A percentile compares a stretch with the other conserved stretches of the same genome.
Conservation (phyloP, 2,888 invertebrate species). For the Microdon myrmicae region DNA sequence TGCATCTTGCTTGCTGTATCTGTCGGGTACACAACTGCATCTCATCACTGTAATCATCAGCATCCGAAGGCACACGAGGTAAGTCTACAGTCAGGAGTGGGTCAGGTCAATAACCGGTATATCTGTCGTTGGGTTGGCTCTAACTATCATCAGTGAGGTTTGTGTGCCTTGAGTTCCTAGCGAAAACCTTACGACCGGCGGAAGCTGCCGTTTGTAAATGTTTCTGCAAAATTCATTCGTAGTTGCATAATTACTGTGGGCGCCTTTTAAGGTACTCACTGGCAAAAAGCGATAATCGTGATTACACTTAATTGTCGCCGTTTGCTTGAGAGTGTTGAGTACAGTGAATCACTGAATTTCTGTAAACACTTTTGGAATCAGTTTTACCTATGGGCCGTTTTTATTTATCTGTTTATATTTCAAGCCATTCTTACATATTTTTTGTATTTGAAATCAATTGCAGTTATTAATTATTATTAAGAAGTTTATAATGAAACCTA, state of each 20-base stretch:
- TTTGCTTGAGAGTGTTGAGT: constrained; percentile 4
- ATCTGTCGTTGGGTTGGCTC: constrained; percentile 14
- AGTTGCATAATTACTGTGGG: constrained; percentile 32
- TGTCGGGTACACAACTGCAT: constrained; percentile 31
- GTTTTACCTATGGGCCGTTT: no score
- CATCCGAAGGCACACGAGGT: constrained; percentile 78
- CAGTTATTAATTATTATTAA: no score
- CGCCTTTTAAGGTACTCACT: constrained; percentile 29
- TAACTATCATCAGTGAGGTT: background rate
- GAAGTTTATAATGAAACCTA: no score
- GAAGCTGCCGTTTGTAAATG: constrained; percentile 11
- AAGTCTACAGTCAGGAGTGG: constrained; percentile 53
- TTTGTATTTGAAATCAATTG: no score
- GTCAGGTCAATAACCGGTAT: constrained; percentile 42
- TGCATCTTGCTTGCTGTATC: constrained; percentile 24
- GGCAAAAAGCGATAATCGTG: constrained; percentile 27
- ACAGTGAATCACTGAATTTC: constrained; percentile 12
- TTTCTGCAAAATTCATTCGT: constrained; percentile 4
- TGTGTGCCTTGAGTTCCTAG: constrained; percentile 20
- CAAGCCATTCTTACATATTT: no score
- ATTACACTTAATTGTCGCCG: constrained; percentile 24
- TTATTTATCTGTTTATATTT: no score
- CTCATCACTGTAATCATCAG: constrained; percentile 72
- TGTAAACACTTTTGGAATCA: no score
- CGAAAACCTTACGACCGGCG: background rate